Evolutionary conservation across 1,140 invertebrate species (phyloP).

Genomic region (Mylabris phalerata): DNA sequence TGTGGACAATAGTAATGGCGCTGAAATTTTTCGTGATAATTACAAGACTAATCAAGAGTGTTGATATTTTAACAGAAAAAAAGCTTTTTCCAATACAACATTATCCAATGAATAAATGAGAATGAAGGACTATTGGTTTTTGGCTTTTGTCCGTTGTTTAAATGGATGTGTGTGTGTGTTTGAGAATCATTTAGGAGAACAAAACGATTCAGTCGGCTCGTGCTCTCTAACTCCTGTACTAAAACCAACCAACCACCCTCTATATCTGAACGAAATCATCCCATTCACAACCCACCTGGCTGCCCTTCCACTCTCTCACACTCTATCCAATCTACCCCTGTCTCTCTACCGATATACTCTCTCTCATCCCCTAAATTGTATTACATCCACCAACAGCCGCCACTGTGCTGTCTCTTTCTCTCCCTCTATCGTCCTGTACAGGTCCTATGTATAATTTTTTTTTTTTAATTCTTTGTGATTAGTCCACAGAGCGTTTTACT

Average conservation of each 20-base stretch:
- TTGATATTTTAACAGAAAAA: constrained; percentile 27
- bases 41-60: constrained; percentile 22
- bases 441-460: constrained; percentile 16
- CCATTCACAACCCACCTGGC: not conserved
- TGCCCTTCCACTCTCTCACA: not conserved
- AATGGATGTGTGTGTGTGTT: constrained; percentile 36
- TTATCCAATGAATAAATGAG: constrained; percentile 40
- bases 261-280: not conserved
- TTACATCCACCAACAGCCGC: constrained; percentile 18
- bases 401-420: constrained; percentile 1
- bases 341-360: constrained; percentile 3
- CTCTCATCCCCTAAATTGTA: constrained; percentile 18
- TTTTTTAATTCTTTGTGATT: constrained; percentile 42
- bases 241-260: constrained; percentile 1
- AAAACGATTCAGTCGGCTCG: constrained; percentile 31
- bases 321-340: not conserved
- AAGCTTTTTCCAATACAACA: constrained; percentile 39
- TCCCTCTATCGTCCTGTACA: constrained; percentile 17
- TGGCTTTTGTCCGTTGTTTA: constrained; percentile 40
- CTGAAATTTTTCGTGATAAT: too few relatives aligned
- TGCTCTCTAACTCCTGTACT: not conserved
- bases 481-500: constrained; percentile 39
- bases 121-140: constrained; percentile 43
- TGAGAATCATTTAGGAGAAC: constrained; percentile 42
- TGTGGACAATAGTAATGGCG: too few relatives aligned